Conservation (phyloP, 2,113 vertebrate genomes). For the Poeciliopsis occidentalis region DNA sequence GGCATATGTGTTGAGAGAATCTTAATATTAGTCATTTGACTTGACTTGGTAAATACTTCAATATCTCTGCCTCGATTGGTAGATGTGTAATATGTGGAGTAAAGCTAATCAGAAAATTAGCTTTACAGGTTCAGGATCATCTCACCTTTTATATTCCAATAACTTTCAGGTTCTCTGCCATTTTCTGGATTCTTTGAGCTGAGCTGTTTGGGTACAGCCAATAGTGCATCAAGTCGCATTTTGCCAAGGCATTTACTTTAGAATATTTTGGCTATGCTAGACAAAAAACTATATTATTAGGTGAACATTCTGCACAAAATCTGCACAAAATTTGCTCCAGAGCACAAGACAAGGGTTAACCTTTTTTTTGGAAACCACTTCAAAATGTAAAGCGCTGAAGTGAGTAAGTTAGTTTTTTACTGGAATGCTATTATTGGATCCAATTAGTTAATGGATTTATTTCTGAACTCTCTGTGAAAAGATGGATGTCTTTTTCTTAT, state of each 20-base stretch:
- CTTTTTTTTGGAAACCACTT: slow-evolving; percentile 37
- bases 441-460: slow-evolving; percentile 79
- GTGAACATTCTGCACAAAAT: too few relatives aligned
- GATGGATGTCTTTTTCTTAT: slow-evolving; percentile 68
- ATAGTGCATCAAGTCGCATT: too few relatives aligned
- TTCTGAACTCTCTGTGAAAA: slow-evolving; percentile 60
- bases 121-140: neutral
- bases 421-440: slow-evolving; percentile 65
- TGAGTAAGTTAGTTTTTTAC: slow-evolving; percentile 62
- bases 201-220: slow-evolving; percentile 6
- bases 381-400: slow-evolving; percentile 62
- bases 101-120: neutral
- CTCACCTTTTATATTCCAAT: neutral
- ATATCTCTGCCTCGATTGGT: too few relatives aligned
- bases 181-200: neutral
- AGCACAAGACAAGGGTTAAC: slow-evolving; percentile 8
- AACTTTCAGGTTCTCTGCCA: neutral
- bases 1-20: too few relatives aligned
- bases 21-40: too few relatives aligned
- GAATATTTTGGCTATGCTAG: too few relatives aligned
- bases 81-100: too few relatives aligned
- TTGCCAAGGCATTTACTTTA: too few relatives aligned
- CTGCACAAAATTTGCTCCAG: too few relatives aligned
- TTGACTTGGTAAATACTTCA: too few relatives aligned
- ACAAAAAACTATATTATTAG: too few relatives aligned